These are phyloP conservation scores for Drepana falcataria DNA, from an alignment of 2,888 invertebrate genomes.

Conservation along the genomic window DNA sequence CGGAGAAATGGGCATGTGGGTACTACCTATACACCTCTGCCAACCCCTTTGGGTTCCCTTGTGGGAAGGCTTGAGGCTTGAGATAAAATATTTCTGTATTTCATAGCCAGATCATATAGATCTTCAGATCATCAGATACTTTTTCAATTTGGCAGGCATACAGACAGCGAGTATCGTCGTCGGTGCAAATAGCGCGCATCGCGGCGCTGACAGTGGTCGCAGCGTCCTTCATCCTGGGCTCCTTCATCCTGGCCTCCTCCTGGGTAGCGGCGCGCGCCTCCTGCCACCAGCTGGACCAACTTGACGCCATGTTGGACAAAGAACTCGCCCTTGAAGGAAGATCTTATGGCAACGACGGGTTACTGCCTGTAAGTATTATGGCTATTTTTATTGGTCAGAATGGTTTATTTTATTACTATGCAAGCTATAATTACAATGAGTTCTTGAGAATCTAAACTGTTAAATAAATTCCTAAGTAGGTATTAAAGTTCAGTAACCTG, in stretches of 20 bases:
- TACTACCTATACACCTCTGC: no score
- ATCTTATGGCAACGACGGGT: constrained; percentile 79
- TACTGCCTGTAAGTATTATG: constrained; percentile 81
- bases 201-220: constrained; percentile 89
- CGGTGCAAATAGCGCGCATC: constrained; percentile 92
- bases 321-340: constrained; percentile 83
- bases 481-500: no score
- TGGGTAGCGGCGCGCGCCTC: constrained; percentile 90
- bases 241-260: constrained; percentile 89
- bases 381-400: not conserved
- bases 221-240: constrained; percentile 88
- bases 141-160: constrained; percentile 82
- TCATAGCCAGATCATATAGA: not conserved
- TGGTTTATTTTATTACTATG: no score
- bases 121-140: not conserved
- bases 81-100: constrained; percentile 6
- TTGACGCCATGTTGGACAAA: constrained; percentile 82
- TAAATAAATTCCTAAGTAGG: no score
- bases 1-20: no score
- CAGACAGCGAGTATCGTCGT: constrained; percentile 83
- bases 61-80: no score
- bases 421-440: not conserved
- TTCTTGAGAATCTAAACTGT: not conserved
- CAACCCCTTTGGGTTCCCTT: no score
- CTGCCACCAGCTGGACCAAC: constrained; percentile 86